Evolutionary conservation across 2,113 vertebrate species (phyloP).

Genomic region (Campylomormyrus numenius): DNA sequence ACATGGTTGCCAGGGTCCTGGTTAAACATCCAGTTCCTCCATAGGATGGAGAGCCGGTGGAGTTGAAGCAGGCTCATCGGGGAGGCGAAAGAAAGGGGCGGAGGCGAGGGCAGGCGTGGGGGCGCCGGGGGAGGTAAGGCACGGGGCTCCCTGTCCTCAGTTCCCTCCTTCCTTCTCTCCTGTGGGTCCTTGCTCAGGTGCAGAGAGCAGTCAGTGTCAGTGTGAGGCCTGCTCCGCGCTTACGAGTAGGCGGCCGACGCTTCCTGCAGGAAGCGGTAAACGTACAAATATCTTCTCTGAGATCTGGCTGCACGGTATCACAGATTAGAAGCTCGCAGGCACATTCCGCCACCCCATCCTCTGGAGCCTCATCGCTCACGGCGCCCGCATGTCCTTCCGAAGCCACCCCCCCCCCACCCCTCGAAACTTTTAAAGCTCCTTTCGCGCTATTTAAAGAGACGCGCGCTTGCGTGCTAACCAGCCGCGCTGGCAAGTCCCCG

Average conservation of each 20-base stretch:
- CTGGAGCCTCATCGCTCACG: neutral
- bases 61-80: slow-evolving; percentile 70
- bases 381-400: neutral
- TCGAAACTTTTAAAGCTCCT: neutral
- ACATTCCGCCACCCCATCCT: neutral
- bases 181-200: neutral
- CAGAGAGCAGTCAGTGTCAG: neutral
- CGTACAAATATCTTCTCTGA: slow-evolving; percentile 51
- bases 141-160: neutral
- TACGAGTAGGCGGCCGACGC: slow-evolving; percentile 31
- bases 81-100: slow-evolving; percentile 24
- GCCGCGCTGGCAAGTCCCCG: neutral
- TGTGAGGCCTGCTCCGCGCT: too few relatives aligned
- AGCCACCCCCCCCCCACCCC: neutral
- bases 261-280: slow-evolving; percentile 78
- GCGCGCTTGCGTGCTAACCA: neutral
- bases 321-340: neutral
- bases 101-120: neutral
- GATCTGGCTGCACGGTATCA: slow-evolving; percentile 42
- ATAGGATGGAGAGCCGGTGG: slow-evolving; percentile 68
- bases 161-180: neutral
- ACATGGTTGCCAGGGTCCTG: slow-evolving; percentile 67
- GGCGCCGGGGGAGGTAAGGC: slow-evolving; percentile 19
- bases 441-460: neutral
- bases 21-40: slow-evolving; percentile 87